Evolutionary conservation across 2,113 vertebrate species (phyloP).

Genomic region (Cavia porcellus): DNA sequence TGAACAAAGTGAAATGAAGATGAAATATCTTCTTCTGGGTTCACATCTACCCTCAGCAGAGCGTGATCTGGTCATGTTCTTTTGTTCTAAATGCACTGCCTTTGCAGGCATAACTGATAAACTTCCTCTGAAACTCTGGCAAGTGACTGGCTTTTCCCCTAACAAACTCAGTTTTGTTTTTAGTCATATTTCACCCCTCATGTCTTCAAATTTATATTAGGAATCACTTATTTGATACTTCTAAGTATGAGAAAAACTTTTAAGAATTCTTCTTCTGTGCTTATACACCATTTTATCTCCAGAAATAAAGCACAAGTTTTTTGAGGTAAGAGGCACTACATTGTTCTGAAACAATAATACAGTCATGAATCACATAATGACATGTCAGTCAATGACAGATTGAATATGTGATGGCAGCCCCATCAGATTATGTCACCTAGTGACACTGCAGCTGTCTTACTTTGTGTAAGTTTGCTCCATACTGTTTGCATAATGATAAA

Average conservation of each 20-base stretch:
- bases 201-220: not conserved
- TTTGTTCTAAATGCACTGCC: not conserved
- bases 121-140: not conserved
- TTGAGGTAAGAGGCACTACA: not conserved
- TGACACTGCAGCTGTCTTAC: not conserved
- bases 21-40: not conserved
- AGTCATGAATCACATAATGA: not conserved
- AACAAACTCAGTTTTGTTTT: not conserved
- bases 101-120: not conserved
- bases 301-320: not conserved
- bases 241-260: not conserved
- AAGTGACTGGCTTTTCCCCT: not conserved
- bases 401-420: not conserved
- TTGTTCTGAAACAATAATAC: not conserved
- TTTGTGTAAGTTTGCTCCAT: not conserved
- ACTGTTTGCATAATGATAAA: not conserved
- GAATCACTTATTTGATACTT: not conserved
- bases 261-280: not conserved
- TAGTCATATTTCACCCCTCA: not conserved
- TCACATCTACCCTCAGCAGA: not conserved
- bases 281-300: not conserved
- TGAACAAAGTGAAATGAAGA: not conserved
- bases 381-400: not conserved
- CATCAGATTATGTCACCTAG: not conserved
- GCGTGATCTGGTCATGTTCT: not conserved